A percentile compares a stretch with the other conserved stretches of the same genome.
These are phyloP conservation scores for Bombylius major DNA, from an alignment of 2,888 invertebrate genomes.

Conservation along the genomic window DNA sequence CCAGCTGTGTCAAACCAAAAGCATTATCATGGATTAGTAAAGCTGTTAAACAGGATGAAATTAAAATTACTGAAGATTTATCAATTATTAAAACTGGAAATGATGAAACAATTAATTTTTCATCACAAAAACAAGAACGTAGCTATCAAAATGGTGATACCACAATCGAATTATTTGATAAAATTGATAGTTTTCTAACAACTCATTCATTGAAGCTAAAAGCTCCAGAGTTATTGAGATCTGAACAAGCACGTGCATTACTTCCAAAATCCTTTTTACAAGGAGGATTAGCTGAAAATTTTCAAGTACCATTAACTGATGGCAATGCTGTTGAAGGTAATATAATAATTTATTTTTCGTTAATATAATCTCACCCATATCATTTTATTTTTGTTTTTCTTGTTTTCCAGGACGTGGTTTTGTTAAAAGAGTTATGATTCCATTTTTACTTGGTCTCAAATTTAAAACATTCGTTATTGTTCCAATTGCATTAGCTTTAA, in stretches of 20 bases:
- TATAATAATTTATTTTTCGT: not conserved
- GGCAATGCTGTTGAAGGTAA: slow-evolving; percentile 33
- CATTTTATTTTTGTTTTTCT: slow-evolving; percentile 3
- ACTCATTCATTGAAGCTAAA: slow-evolving; percentile 63
- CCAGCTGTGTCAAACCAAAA: slow-evolving; percentile 65
- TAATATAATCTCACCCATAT: not conserved
- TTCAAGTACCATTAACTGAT: slow-evolving; percentile 56
- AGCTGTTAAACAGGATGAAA: slow-evolving; percentile 52
- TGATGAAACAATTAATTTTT: slow-evolving; percentile 28
- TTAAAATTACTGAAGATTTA: slow-evolving; percentile 64
- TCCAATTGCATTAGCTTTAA: slow-evolving; percentile 66
- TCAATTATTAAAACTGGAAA: slow-evolving; percentile 51
- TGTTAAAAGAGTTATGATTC: slow-evolving; percentile 71
- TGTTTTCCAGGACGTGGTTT: slow-evolving; percentile 57
- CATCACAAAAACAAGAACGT: slow-evolving; percentile 20
- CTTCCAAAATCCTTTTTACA: slow-evolving; percentile 29
- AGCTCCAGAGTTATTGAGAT: slow-evolving; percentile 50
- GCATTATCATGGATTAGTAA: slow-evolving; percentile 60
- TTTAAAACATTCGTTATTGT: slow-evolving; percentile 76
- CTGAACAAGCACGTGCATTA: slow-evolving; percentile 30
- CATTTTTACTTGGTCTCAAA: slow-evolving; percentile 74
- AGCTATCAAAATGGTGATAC: slow-evolving; percentile 41
- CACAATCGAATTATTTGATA: slow-evolving; percentile 50
- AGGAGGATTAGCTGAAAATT: slow-evolving; percentile 46
- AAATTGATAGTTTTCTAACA: slow-evolving; percentile 60